Percentiles rank a stretch among this genome's conserved stretches.
phyloP scores from a whole-genome alignment of 2,113 vertebrate genomes.

The Macrotis lagotis region DNA sequence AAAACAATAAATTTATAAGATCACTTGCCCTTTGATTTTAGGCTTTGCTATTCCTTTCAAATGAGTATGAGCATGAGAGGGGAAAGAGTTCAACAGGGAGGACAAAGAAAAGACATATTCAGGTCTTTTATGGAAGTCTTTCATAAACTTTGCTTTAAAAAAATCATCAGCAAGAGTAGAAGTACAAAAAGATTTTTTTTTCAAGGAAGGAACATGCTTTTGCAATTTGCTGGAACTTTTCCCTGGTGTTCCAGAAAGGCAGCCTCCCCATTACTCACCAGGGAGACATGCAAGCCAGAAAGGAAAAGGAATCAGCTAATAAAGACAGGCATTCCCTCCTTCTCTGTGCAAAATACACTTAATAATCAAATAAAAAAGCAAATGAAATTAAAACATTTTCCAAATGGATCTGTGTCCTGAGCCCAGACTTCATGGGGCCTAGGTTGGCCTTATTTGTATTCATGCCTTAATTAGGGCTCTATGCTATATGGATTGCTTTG shows the following conservation, averaged over 20 bases:
- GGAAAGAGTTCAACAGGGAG: conserved; percentile 34
- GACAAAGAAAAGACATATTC: conserved; percentile 57
- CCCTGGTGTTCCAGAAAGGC: conserved; percentile 84
- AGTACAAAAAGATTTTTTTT: conserved; percentile 83
- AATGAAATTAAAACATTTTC: conserved; percentile 81
- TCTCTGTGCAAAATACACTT: conserved; percentile 81
- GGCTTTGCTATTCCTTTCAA: conserved; percentile 38
- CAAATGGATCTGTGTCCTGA: conserved; percentile 78
- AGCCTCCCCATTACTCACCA: conserved; percentile 88
- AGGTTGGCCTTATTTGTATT: conserved; percentile 55
- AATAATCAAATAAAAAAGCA: conserved; percentile 86
- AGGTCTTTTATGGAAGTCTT: conserved; percentile 74
- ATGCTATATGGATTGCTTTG: conserved; percentile 23
- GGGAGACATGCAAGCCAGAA: conserved; percentile 83
- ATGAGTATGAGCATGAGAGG: conserved; percentile 31
- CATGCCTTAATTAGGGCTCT: conserved; percentile 72
- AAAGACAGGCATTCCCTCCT: conserved; percentile 85
- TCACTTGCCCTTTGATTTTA: background rate
- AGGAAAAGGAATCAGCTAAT: conserved; percentile 81
- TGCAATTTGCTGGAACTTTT: conserved; percentile 88
- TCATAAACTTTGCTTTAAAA: conserved; percentile 82
- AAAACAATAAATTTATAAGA: background rate
- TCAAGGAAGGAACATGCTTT: conserved; percentile 87
- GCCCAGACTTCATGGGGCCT: conserved; percentile 73
- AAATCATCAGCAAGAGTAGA: conserved; percentile 69